phyloP scores from a whole-genome alignment of 2,113 vertebrate genomes.

The Raja brachyura region DNA sequence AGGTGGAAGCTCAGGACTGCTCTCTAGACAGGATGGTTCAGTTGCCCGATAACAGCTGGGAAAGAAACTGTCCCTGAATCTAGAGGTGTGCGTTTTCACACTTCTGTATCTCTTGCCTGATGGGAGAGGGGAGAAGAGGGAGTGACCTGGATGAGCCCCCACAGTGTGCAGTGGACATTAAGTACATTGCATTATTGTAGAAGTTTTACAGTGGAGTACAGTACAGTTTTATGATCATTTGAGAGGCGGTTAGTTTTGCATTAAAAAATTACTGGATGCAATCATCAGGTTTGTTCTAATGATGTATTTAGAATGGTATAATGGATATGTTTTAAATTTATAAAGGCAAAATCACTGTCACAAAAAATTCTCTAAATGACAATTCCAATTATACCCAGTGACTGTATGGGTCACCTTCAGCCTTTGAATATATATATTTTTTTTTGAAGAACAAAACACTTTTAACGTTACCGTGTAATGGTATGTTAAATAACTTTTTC shows the following conservation, averaged over 20 bases:
- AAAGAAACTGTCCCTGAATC: too few relatives aligned
- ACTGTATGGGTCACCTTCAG: background rate
- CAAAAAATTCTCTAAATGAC: background rate
- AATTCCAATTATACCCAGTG: background rate
- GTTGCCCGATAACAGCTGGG: too few relatives aligned
- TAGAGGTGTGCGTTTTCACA: too few relatives aligned
- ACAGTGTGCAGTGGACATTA: background rate
- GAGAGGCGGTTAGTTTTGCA: background rate
- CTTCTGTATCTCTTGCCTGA: too few relatives aligned
- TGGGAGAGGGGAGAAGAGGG: too few relatives aligned
- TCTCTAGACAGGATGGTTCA: too few relatives aligned
- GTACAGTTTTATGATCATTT: too few relatives aligned
- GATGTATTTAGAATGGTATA: background rate
- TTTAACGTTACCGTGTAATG: conserved; percentile 25
- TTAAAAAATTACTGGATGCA: background rate
- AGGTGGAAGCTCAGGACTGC: too few relatives aligned
- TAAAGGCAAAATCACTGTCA: background rate
- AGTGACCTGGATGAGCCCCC: too few relatives aligned
- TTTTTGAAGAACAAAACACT: background rate
- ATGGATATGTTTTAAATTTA: background rate
- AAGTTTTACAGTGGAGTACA: background rate
- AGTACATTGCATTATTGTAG: background rate
- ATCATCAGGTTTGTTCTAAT: background rate
- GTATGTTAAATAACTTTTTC: conserved; percentile 32
- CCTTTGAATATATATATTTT: background rate